Conservation (phyloP, 2,888 invertebrate species). For the Kuschelorhynchus macadamiae region DNA sequence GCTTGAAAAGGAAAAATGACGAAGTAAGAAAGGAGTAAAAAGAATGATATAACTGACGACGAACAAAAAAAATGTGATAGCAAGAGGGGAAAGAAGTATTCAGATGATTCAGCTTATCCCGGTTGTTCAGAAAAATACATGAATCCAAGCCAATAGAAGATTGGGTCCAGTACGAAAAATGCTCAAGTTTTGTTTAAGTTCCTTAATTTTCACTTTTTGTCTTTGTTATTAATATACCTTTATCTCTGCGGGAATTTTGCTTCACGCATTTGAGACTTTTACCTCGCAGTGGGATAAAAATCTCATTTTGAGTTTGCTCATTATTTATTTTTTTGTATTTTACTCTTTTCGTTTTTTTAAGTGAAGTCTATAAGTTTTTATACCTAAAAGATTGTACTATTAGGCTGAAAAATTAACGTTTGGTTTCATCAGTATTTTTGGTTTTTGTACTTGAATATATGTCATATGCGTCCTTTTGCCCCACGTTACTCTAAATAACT, state of each 20-base stretch:
- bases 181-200: neutral
- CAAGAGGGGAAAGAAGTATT: slow-evolving; percentile 4
- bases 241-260: neutral
- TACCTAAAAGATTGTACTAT: neutral
- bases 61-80: neutral
- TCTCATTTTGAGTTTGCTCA: no score
- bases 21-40: neutral
- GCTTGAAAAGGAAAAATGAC: neutral
- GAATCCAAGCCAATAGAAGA: slow-evolving; percentile 18
- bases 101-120: neutral
- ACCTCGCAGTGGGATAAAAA: neutral
- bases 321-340: neutral
- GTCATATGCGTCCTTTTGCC: no score
- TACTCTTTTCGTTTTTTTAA: slow-evolving; percentile 3
- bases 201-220: no score
- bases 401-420: slow-evolving; percentile 2
- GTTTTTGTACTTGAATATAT: neutral
- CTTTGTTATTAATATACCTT: no score
- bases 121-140: slow-evolving; percentile 12
- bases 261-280: slow-evolving; percentile 1
- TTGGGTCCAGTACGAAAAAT: slow-evolving; percentile 15
- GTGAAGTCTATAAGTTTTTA: neutral
- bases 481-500: neutral
- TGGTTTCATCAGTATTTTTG: slow-evolving; percentile 2
- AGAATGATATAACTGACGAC: slow-evolving; percentile 10